phyloP scores from a whole-genome alignment of 2,797 vertebrate genomes.

The Falco cherrug region DNA sequence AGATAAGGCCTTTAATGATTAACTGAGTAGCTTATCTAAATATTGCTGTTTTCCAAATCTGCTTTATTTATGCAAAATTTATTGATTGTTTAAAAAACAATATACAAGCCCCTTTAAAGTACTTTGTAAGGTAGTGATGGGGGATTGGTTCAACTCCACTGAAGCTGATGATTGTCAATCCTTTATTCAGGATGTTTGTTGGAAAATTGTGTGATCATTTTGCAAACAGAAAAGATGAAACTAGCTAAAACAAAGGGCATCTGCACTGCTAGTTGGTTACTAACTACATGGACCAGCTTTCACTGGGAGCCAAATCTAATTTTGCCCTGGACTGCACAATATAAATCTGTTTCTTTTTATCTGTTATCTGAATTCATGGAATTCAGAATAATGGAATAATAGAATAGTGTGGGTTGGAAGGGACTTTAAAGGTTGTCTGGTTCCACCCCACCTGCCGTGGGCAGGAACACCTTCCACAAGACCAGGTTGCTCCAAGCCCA shows the following conservation, averaged over 20 bases:
- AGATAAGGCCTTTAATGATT: not conserved
- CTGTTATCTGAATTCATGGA: not conserved
- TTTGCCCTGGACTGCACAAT: not conserved
- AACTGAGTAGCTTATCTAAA: not conserved
- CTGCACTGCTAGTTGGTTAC: not conserved
- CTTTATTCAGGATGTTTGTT: not conserved
- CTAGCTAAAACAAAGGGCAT: not conserved
- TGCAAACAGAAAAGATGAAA: not conserved
- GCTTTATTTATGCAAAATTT: not conserved
- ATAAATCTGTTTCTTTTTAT: not conserved
- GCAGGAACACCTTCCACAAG: too few species aligned
- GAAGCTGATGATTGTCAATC: not conserved
- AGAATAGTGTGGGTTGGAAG: not conserved
- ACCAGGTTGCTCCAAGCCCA: too few species aligned
- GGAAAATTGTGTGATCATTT: not conserved
- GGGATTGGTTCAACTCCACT: not conserved
- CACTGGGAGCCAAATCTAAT: not conserved
- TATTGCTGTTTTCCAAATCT: not conserved
- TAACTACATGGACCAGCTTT: not conserved
- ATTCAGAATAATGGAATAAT: not conserved
- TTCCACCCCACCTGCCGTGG: not conserved
- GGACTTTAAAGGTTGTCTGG: not conserved
- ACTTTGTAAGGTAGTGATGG: not conserved
- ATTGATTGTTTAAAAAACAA: not conserved
- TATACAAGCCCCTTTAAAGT: not conserved